phyloP scores from a whole-genome alignment of 2,113 vertebrate genomes.

The Bos indicus region DNA sequence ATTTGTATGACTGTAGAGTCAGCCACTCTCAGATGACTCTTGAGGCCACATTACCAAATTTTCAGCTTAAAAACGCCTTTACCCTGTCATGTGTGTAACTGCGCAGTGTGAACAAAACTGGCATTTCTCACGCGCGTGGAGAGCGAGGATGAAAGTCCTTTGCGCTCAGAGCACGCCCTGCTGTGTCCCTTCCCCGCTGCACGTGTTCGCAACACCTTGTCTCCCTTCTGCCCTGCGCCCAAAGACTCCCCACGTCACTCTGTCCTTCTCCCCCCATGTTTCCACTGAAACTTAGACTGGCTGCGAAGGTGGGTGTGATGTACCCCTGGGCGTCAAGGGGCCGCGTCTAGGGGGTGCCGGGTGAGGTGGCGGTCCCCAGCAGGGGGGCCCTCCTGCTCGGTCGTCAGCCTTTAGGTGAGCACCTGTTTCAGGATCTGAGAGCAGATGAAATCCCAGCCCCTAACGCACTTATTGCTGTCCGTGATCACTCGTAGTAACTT shows the following conservation, averaged over 20 bases:
- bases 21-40: neutral
- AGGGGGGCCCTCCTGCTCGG: neutral
- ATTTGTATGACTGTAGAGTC: neutral
- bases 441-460: conserved; percentile 43
- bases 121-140: too few species aligned
- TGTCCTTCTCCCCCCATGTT: conserved; percentile 75
- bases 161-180: fast-evolving
- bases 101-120: neutral
- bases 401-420: conserved; percentile 73
- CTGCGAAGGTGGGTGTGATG: conserved; percentile 68
- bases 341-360: neutral
- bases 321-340: conserved; percentile 72
- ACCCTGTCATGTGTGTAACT: neutral
- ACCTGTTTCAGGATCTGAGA: conserved; percentile 73
- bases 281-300: conserved; percentile 64
- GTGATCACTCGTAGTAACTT: conserved; percentile 63
- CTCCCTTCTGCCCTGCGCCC: fast-evolving
- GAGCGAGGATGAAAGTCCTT: neutral
- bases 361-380: conserved; percentile 57
- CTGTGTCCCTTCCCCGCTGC: fast-evolving
- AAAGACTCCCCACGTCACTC: conserved; percentile 65
- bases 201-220: fast-evolving
- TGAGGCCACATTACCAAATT: neutral
- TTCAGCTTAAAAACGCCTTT: neutral
- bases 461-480: conserved; percentile 42